Evolutionary conservation across 2,797 vertebrate species (phyloP).

Genomic region (Mionectes olivaceus): DNA sequence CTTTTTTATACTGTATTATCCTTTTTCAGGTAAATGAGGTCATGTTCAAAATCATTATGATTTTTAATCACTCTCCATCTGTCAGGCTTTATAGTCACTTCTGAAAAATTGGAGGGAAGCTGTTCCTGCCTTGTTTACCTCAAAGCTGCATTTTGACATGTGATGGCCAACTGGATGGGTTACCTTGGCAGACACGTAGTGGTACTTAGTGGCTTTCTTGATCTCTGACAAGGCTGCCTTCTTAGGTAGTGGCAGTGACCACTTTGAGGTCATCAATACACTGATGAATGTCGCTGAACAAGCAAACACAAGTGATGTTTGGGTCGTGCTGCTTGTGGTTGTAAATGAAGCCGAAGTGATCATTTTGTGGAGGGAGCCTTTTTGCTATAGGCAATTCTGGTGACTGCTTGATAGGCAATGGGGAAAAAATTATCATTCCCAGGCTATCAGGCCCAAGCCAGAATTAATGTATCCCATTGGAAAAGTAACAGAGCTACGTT

Average conservation of each 20-base stretch:
- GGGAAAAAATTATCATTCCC: background rate
- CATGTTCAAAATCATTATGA: conserved; percentile 12
- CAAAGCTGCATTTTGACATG: fast-evolving
- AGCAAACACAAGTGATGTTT: fast-evolving
- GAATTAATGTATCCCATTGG: background rate
- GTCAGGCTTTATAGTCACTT: background rate
- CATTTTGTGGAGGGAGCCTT: background rate
- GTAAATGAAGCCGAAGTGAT: background rate
- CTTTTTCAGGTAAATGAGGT: conserved; percentile 37
- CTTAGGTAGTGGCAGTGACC: fast-evolving
- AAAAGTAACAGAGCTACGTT: background rate
- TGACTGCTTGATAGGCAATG: background rate
- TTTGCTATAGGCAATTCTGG: background rate
- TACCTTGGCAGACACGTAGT: background rate
- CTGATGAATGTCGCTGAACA: background rate
- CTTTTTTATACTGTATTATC: conserved; percentile 19
- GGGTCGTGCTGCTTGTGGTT: fast-evolving
- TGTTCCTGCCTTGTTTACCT: background rate
- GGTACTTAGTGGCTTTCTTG: background rate
- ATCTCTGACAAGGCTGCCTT: background rate
- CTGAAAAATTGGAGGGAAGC: background rate
- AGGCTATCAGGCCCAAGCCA: background rate
- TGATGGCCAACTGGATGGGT: background rate
- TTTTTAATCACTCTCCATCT: conserved; percentile 58
- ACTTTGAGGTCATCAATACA: fast-evolving